Conservation (phyloP, 1,140 invertebrate genomes). For the Hyphantria cunea region DNA sequence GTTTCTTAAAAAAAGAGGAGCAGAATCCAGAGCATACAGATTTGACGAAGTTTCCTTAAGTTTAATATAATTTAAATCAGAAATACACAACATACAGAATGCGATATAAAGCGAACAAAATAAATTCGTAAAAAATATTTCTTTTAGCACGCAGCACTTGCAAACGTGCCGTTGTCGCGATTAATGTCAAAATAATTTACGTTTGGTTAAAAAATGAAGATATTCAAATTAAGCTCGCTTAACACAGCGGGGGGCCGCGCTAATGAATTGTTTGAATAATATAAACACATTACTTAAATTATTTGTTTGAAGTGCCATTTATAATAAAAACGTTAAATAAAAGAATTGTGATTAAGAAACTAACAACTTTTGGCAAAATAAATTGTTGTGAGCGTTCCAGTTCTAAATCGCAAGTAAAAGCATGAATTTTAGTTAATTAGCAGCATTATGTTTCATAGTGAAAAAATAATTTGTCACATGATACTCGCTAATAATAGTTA, state of each 20-base stretch:
- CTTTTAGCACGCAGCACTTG: constrained; percentile 18
- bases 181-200: constrained; percentile 53
- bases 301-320: constrained; percentile 13
- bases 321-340: neutral
- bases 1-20: too few relatives aligned
- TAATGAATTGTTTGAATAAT: constrained; percentile 55
- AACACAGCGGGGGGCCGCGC: constrained; percentile 45
- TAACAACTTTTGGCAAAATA: too few relatives aligned
- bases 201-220: constrained; percentile 45
- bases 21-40: too few relatives aligned
- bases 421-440: too few relatives aligned
- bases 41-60: too few relatives aligned
- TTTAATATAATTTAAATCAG: neutral
- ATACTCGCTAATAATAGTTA: too few relatives aligned
- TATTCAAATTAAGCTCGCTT: constrained; percentile 63
- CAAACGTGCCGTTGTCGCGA: constrained; percentile 48
- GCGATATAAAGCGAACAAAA: neutral
- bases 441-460: too few relatives aligned
- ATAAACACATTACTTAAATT: constrained; percentile 15
- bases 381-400: too few relatives aligned
- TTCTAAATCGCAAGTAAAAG: too few relatives aligned
- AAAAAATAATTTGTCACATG: too few relatives aligned
- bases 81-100: neutral
- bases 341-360: too few relatives aligned
- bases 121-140: constrained; percentile 7